A percentile compares a stretch with the other conserved stretches of the same genome.
These are phyloP conservation scores for Dendrolimus pini DNA, from an alignment of 2,888 invertebrate species.

Conservation along the genomic window DNA sequence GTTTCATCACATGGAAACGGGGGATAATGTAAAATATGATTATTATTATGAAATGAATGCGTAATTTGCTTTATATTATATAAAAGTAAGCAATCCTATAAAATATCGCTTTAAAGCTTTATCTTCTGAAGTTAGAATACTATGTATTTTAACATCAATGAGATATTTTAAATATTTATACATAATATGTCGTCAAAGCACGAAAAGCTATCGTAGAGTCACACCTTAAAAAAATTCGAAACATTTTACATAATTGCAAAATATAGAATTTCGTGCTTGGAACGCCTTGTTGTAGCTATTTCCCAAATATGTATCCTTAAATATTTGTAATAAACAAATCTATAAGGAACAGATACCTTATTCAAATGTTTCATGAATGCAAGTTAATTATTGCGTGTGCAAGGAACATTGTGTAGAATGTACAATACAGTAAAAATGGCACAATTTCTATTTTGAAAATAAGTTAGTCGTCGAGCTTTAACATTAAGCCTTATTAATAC, in stretches of 20 bases:
- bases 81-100: slow-evolving; percentile 4
- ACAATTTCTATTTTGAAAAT: slow-evolving; percentile 53
- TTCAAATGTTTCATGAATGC: slow-evolving; percentile 5
- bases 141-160: slow-evolving; percentile 11
- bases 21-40: too few species aligned
- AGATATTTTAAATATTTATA: slow-evolving; percentile 1
- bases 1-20: too few species aligned
- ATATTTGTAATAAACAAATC: slow-evolving; percentile 9
- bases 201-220: background rate
- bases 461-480: slow-evolving; percentile 44
- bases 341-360: slow-evolving; percentile 10
- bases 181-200: background rate
- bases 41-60: too few species aligned
- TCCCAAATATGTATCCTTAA: background rate
- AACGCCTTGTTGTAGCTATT: background rate
- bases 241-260: background rate
- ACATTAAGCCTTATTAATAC: slow-evolving; percentile 21
- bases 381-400: slow-evolving; percentile 11
- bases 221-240: slow-evolving; percentile 7
- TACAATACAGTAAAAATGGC: slow-evolving; percentile 53
- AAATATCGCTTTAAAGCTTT: slow-evolving; percentile 23
- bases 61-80: too few species aligned
- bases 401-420: slow-evolving; percentile 18
- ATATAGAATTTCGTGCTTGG: background rate
- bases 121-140: slow-evolving; percentile 3